Percentiles rank a stretch among this genome's conserved stretches.
These are phyloP conservation scores for Caenorhabditis afra DNA, from an alignment of 2,888 invertebrate genomes.

Conservation along the genomic window DNA sequence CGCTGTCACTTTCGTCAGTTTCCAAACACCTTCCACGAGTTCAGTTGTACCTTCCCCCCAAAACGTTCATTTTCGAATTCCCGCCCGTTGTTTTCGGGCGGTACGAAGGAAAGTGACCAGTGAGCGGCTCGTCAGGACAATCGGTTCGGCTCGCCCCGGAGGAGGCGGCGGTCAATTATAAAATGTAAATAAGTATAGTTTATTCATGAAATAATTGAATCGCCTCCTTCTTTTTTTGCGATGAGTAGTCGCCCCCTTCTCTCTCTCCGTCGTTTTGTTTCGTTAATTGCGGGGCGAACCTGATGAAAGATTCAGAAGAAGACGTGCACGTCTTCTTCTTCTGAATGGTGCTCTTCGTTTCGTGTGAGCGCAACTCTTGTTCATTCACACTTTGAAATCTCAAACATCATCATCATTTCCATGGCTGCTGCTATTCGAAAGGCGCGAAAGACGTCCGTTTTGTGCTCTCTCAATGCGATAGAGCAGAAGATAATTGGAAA, in stretches of 20 bases:
- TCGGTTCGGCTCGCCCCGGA: no score
- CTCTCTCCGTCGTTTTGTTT: slow-evolving; percentile 4
- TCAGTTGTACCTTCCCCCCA: no score
- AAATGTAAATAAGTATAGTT: slow-evolving; percentile 36
- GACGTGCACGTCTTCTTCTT: not conserved
- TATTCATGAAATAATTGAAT: slow-evolving; percentile 37
- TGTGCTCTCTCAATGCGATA: slow-evolving; percentile 31
- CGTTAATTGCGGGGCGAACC: slow-evolving; percentile 1
- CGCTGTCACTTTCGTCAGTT: no score
- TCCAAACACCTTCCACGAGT: no score
- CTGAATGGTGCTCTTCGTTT: no score
- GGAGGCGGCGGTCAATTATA: slow-evolving; percentile 13
- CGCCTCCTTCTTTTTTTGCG: not conserved
- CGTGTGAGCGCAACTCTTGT: no score
- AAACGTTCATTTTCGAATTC: no score
- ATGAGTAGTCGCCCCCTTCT: slow-evolving; percentile 1
- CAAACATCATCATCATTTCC: slow-evolving; percentile 35
- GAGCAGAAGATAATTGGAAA: slow-evolving; percentile 57
- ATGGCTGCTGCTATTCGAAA: not conserved
- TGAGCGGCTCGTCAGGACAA: no score
- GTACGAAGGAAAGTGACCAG: no score
- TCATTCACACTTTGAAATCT: slow-evolving; percentile 23
- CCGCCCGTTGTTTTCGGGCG: no score
- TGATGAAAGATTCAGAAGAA: slow-evolving; percentile 29
- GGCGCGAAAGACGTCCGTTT: slow-evolving; percentile 8